Evolutionary conservation across 2,797 vertebrate genomes (phyloP).

Genomic region (Gobio occitaniae): DNA sequence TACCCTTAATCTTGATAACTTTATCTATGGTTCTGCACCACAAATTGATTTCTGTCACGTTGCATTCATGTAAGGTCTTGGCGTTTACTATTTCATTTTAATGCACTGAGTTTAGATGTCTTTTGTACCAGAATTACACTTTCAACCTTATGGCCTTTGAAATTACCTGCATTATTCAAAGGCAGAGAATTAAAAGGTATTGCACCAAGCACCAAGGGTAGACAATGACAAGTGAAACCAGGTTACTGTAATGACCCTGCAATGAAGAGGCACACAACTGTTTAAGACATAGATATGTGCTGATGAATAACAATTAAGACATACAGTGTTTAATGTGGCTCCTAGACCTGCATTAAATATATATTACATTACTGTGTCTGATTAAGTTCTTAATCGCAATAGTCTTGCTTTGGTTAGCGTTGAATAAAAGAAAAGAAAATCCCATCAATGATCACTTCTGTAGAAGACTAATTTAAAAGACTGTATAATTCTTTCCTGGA

Average conservation of each 20-base stretch:
- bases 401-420: background rate
- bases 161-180: conserved; percentile 48
- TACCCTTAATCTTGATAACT: conserved; percentile 59
- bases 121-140: conserved; percentile 25
- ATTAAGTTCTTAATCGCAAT: background rate
- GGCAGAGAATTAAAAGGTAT: conserved; percentile 1
- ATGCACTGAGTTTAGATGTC: conserved; percentile 7
- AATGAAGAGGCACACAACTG: conserved; percentile 14
- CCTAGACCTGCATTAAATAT: background rate
- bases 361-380: background rate
- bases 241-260: conserved; percentile 25
- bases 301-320: background rate
- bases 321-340: background rate
- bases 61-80: conserved; percentile 56
- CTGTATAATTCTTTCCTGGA: background rate
- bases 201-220: conserved; percentile 15
- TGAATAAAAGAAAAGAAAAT: background rate
- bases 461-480: background rate
- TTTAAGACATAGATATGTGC: conserved; percentile 5
- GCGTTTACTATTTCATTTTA: conserved; percentile 47
- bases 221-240: conserved; percentile 25
- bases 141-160: conserved; percentile 14
- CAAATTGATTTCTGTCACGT: conserved; percentile 59
- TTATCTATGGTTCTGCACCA: conserved; percentile 43
- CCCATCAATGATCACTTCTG: background rate